A percentile compares a stretch with the other conserved stretches of the same genome.
phyloP scores from a whole-genome alignment of 1,140 invertebrate species.

The Drosophila sproati region DNA sequence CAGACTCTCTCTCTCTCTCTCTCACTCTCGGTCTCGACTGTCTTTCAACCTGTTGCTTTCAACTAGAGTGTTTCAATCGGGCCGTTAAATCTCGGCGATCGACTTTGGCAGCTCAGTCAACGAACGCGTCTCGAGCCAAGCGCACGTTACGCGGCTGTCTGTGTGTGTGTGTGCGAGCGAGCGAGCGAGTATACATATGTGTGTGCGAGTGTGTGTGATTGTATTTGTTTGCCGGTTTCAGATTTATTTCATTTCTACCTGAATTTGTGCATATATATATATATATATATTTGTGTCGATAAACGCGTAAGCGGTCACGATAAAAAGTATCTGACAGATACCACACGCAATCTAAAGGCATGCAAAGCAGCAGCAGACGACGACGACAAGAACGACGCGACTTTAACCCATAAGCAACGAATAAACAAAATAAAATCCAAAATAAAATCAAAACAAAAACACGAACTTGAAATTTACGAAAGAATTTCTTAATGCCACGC shows the following conservation, averaged over 20 bases:
- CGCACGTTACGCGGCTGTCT: conserved; percentile 50
- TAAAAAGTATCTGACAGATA: conserved; percentile 69
- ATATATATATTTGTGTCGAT: conserved; percentile 47
- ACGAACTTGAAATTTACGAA: conserved; percentile 11
- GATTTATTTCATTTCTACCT: conserved; percentile 74
- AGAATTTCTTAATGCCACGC: conserved; percentile 54
- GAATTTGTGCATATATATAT: conserved; percentile 37
- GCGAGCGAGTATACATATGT: not conserved
- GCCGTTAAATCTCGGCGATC: conserved; percentile 60
- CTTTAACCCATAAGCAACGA: conserved; percentile 58
- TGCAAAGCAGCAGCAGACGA: conserved; percentile 56
- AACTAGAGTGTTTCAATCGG: conserved; percentile 53
- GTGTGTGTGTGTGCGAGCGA: conserved; percentile 15
- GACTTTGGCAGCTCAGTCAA: conserved; percentile 66
- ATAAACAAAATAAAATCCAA: conserved; percentile 63
- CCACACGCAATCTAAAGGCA: conserved; percentile 59
- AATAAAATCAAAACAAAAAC: conserved; percentile 12
- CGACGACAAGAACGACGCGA: conserved; percentile 35
- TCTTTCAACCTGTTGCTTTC: conserved; percentile 74
- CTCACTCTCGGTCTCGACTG: conserved; percentile 10
- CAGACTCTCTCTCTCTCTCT: not conserved
- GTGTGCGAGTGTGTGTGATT: conserved; percentile 18
- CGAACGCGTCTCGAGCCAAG: conserved; percentile 72
- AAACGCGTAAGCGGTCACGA: conserved; percentile 32
- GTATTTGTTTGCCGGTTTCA: conserved; percentile 64